Conservation (phyloP, 2,113 vertebrate genomes). For the Microcebus griseorufus region DNA sequence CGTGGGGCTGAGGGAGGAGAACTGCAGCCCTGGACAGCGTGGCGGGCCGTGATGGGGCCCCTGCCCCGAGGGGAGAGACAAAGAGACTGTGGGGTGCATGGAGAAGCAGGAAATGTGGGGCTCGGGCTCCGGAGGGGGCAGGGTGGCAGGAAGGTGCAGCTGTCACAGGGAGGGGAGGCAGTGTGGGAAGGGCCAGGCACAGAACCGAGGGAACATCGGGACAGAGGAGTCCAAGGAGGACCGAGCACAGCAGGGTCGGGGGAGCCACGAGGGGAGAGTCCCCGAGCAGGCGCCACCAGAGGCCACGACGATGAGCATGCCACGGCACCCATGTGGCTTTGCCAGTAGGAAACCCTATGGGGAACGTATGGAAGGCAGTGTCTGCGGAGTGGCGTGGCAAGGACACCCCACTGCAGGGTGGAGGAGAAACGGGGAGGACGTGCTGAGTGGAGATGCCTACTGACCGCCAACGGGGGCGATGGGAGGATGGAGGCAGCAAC, state of each 20-base stretch:
- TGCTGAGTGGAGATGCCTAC: fast-evolving
- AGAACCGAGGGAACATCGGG: background rate
- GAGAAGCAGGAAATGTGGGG: background rate
- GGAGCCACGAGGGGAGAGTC: fast-evolving
- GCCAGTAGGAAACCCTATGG: background rate
- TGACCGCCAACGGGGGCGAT: too few species aligned
- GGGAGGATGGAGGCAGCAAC: background rate
- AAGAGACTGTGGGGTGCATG: background rate
- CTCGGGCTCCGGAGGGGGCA: background rate
- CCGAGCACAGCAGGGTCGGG: too few species aligned
- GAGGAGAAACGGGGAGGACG: background rate
- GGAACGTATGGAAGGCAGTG: background rate
- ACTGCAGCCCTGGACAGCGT: background rate
- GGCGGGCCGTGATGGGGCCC: fast-evolving
- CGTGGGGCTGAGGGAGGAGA: background rate
- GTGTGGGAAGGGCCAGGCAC: background rate
- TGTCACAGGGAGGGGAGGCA: background rate
- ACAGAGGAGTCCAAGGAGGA: background rate
- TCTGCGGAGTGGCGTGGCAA: background rate
- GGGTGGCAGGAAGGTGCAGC: background rate
- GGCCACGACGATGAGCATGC: too few species aligned
- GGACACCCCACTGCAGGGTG: too few species aligned
- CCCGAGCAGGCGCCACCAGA: background rate
- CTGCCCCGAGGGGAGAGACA: background rate
- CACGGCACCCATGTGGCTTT: background rate